These are phyloP conservation scores for Notodonta dromedarius DNA, from an alignment of 2,888 invertebrate genomes.

Conservation along the genomic window DNA sequence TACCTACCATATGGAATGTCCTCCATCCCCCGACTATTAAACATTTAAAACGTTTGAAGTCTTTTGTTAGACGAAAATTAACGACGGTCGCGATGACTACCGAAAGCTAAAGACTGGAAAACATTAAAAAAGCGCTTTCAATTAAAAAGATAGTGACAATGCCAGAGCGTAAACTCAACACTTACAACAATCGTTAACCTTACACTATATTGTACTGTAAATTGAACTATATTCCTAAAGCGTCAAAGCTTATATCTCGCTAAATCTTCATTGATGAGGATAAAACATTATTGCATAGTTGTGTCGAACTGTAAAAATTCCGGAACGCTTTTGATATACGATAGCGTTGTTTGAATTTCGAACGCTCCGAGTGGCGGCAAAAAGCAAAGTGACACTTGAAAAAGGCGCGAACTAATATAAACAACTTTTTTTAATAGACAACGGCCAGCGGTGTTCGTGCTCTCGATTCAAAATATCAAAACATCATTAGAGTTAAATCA, in stretches of 20 bases:
- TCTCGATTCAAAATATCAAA: constrained; percentile 37
- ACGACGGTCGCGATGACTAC: constrained; percentile 72
- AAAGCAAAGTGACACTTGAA: constrained; percentile 83
- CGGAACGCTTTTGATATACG: constrained; percentile 77
- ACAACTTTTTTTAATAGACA: constrained; percentile 70
- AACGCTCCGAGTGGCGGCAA: constrained; percentile 70
- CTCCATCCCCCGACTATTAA: constrained; percentile 58
- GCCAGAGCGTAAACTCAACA: constrained; percentile 63
- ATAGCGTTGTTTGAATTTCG: constrained; percentile 71
- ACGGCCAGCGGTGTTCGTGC: constrained; percentile 48
- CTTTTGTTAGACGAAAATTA: constrained; percentile 70
- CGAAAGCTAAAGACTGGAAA: constrained; percentile 63
- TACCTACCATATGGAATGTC: constrained; percentile 70
- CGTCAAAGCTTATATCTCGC: not conserved
- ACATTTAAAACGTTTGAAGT: constrained; percentile 67
- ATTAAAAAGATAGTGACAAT: constrained; percentile 78
- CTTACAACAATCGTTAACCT: not conserved
- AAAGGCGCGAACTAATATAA: constrained; percentile 81
- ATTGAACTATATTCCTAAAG: not conserved
- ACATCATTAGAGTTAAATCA: constrained; percentile 25
- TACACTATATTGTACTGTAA: not conserved
- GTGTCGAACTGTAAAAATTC: constrained; percentile 51
- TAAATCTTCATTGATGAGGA: not conserved
- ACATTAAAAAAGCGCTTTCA: constrained; percentile 72
- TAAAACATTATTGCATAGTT: constrained; percentile 29